These are phyloP conservation scores for Lasioglossum leucozonium DNA, from an alignment of 2,888 invertebrate species.

Conservation along the genomic window DNA sequence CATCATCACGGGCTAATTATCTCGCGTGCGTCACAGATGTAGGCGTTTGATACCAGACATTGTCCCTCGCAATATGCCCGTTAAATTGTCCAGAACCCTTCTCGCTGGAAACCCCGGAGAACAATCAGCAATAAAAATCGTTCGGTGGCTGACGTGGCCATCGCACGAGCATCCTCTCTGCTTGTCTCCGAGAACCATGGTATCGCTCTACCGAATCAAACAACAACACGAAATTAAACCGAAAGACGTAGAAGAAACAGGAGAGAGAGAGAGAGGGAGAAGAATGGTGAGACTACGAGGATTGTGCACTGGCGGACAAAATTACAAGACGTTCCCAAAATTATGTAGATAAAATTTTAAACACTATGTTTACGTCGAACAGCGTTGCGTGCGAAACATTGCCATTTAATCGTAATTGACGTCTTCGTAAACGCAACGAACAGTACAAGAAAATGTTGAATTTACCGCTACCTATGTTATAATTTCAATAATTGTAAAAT, in stretches of 20 bases:
- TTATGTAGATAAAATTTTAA: too few species aligned
- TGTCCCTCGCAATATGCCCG: neutral
- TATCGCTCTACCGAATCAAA: constrained; percentile 37
- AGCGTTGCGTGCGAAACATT: neutral
- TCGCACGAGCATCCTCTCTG: neutral
- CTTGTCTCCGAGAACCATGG: neutral
- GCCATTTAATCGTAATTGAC: neutral
- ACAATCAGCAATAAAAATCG: constrained; percentile 13
- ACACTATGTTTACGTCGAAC: neutral
- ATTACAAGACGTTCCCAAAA: neutral
- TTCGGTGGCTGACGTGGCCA: neutral
- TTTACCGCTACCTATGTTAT: too few species aligned
- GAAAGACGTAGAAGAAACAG: neutral
- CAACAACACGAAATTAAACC: constrained; percentile 11
- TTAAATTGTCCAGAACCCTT: constrained; percentile 9
- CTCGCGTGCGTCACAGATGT: constrained; percentile 9
- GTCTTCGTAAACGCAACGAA: neutral
- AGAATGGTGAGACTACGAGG: neutral
- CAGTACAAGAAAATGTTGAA: neutral
- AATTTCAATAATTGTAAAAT: too few species aligned
- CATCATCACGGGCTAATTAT: constrained; percentile 1
- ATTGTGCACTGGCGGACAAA: neutral
- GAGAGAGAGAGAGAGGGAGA: neutral
- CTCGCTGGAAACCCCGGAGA: neutral
- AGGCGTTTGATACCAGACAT: neutral